Conservation (phyloP, 2,797 vertebrate species). For the Gambelia wislizenii region DNA sequence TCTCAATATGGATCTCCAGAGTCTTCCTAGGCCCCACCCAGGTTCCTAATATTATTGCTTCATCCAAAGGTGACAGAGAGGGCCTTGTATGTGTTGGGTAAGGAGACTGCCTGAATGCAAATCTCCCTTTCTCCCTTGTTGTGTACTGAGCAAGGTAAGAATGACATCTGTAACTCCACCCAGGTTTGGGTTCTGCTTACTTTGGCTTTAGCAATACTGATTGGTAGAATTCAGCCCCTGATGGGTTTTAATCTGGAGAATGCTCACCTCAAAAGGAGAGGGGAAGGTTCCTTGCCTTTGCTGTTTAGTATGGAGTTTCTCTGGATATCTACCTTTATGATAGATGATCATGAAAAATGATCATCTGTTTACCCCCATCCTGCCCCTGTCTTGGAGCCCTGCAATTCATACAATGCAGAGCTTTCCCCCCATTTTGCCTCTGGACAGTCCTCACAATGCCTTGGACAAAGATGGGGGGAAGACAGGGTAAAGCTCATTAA, state of each 20-base stretch:
- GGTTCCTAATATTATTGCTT: neutral
- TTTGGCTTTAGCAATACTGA: neutral
- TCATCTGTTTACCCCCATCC: too few species aligned
- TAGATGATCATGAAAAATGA: neutral
- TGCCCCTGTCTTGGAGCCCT: too few species aligned
- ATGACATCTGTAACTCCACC: neutral
- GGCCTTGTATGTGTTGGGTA: neutral
- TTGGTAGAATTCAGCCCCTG: neutral
- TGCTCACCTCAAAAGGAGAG: neutral
- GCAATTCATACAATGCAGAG: too few species aligned
- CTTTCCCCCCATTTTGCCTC: too few species aligned
- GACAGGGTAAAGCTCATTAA: too few species aligned
- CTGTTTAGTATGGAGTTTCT: neutral
- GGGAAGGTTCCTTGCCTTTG: neutral
- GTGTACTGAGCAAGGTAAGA: neutral
- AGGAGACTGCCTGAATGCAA: neutral
- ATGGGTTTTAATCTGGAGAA: neutral
- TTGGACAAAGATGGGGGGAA: too few species aligned
- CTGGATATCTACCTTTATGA: neutral
- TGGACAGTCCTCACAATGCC: too few species aligned
- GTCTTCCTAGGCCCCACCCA: neutral
- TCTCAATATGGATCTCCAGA: neutral
- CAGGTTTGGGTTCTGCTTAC: neutral
- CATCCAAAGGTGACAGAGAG: neutral
- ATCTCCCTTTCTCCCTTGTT: neutral